These are phyloP conservation scores for Mirza zaza DNA, from an alignment of 2,113 vertebrate genomes.

Conservation along the genomic window DNA sequence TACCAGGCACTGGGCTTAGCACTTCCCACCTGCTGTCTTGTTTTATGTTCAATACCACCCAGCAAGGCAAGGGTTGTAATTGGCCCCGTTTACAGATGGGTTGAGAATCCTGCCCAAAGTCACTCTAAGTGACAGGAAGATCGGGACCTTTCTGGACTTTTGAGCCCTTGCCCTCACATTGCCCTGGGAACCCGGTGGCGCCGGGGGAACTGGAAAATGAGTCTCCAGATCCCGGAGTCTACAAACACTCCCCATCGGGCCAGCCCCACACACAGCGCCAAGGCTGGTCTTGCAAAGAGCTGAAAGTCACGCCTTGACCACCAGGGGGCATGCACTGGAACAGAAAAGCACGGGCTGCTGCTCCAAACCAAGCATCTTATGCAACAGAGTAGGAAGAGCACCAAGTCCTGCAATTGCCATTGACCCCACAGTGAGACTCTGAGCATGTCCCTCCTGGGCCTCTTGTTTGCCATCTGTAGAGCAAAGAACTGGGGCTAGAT, in stretches of 20 bases:
- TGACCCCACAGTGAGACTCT: not conserved
- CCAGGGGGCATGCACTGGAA: conserved; percentile 8
- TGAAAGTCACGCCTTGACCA: not conserved
- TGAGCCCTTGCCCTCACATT: not conserved
- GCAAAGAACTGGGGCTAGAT: not conserved
- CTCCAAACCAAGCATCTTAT: not conserved
- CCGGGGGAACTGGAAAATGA: not conserved
- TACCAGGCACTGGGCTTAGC: not conserved
- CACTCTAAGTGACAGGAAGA: not conserved
- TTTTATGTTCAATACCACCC: not conserved
- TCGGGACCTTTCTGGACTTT: not conserved
- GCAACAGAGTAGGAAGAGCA: not conserved
- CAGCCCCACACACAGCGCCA: not conserved
- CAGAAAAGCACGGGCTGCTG: not conserved
- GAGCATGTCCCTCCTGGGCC: not conserved
- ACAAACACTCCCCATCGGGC: not conserved
- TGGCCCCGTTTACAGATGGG: not conserved
- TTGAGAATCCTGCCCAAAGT: not conserved
- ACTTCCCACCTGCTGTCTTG: not conserved
- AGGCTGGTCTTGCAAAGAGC: not conserved
- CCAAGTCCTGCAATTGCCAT: not conserved
- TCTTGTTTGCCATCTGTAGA: not conserved
- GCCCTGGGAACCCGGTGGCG: not conserved
- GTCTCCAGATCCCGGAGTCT: not conserved
- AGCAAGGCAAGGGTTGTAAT: not conserved